These are phyloP conservation scores for Ceryle rudis DNA, from an alignment of 2,797 vertebrate genomes.

Conservation along the genomic window DNA sequence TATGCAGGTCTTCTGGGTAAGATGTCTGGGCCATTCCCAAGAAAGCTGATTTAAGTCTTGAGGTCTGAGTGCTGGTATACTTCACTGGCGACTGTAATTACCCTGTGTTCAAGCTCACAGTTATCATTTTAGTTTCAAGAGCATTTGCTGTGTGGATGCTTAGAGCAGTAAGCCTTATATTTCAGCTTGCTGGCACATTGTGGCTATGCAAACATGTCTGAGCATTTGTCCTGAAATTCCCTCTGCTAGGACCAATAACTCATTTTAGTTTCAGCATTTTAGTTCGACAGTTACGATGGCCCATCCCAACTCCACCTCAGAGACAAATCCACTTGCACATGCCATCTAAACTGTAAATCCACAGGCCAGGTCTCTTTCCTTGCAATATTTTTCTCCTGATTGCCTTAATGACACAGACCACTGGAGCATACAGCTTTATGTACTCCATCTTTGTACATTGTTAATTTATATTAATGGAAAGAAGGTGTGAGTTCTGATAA, in stretches of 20 bases:
- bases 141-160: neutral
- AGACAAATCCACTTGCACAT: neutral
- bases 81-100: neutral
- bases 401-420: slow-evolving; percentile 32
- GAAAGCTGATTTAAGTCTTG: slow-evolving; percentile 34
- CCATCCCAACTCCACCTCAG: neutral
- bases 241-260: neutral
- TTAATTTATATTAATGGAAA: slow-evolving; percentile 39
- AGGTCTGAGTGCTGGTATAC: slow-evolving; percentile 22
- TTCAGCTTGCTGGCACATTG: neutral
- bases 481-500: neutral
- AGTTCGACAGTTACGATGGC: neutral
- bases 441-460: neutral
- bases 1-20: slow-evolving; percentile 2
- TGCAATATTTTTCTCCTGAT: neutral
- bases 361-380: neutral
- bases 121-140: slow-evolving; percentile 41
- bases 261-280: neutral
- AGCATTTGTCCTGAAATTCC: neutral
- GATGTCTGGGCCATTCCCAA: slow-evolving; percentile 10
- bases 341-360: neutral
- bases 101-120: neutral
- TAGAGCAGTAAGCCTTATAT: neutral
- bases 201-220: neutral
- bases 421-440: neutral